Percentiles rank a stretch among this genome's conserved stretches.
Conservation (phyloP, 2,797 vertebrate genomes). For the Fringilla coelebs region DNA sequence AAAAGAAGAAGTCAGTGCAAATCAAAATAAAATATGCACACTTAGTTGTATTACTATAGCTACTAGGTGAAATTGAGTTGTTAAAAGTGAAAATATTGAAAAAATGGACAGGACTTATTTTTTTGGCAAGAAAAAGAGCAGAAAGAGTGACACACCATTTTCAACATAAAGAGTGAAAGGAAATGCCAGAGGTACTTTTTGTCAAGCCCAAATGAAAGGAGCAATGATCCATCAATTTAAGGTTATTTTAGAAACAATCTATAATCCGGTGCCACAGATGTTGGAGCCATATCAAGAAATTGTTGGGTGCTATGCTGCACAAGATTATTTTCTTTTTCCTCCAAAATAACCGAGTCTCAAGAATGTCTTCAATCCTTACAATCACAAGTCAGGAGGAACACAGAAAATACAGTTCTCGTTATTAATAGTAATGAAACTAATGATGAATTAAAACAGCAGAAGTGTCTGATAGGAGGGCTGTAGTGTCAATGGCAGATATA, state of each 20-base stretch:
- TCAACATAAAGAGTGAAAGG: constrained; percentile 50
- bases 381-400: constrained; percentile 12
- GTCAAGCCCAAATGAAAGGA: constrained; percentile 57
- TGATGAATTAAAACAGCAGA: constrained; percentile 60
- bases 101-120: constrained; percentile 45
- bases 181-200: constrained; percentile 63
- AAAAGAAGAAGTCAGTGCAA: background rate
- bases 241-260: constrained; percentile 69
- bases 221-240: constrained; percentile 68
- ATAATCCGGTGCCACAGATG: constrained; percentile 50
- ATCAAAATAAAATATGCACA: background rate
- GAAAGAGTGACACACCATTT: constrained; percentile 43
- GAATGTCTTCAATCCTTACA: constrained; percentile 24
- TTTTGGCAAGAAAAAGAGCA: constrained; percentile 45
- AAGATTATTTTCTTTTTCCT: background rate
- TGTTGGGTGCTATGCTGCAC: background rate
- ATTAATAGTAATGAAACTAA: constrained; percentile 62
- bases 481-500: constrained; percentile 45
- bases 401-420: constrained; percentile 11
- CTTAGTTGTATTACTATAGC: constrained; percentile 1
- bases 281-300: constrained; percentile 42
- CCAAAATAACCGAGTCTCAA: constrained; percentile 3
- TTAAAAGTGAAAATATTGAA: constrained; percentile 8
- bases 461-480: constrained; percentile 50
- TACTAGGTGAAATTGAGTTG: constrained; percentile 31